A percentile compares a stretch with the other conserved stretches of the same genome.
These are phyloP conservation scores for Arctocebus calabarensis DNA, from an alignment of 2,797 vertebrate genomes.

Conservation along the genomic window DNA sequence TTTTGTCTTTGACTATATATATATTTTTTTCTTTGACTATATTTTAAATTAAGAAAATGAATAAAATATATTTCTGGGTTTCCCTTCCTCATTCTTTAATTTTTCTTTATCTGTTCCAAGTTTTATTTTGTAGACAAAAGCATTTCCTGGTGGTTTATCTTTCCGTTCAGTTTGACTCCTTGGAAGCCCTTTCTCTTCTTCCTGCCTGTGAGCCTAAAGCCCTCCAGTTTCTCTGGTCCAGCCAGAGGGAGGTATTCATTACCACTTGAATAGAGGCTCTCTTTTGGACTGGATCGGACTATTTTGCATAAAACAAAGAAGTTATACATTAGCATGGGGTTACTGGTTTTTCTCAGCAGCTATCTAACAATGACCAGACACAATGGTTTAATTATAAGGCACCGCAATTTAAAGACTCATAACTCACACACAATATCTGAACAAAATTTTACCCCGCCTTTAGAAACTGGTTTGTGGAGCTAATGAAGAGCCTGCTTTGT, in stretches of 20 bases:
- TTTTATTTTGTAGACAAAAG: slow-evolving; percentile 39
- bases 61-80: not conserved
- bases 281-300: slow-evolving; percentile 64
- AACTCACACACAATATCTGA: slow-evolving; percentile 67
- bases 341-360: slow-evolving; percentile 72
- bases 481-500: slow-evolving; percentile 74
- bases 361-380: slow-evolving; percentile 67
- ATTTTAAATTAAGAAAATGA: not conserved
- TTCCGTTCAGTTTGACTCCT: not conserved
- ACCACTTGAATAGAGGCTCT: slow-evolving; percentile 78
- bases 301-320: slow-evolving; percentile 81
- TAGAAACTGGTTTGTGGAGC: slow-evolving; percentile 9
- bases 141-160: slow-evolving; percentile 11
- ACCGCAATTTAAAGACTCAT: slow-evolving; percentile 65
- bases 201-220: slow-evolving; percentile 46
- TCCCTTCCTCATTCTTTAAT: slow-evolving; percentile 6
- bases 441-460: slow-evolving; percentile 70
- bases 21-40: not conserved
- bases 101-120: slow-evolving; percentile 28
- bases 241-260: slow-evolving; percentile 75
- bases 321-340: slow-evolving; percentile 76
- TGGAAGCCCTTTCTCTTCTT: not conserved
- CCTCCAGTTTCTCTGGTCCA: slow-evolving; percentile 64
- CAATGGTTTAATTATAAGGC: slow-evolving; percentile 78
- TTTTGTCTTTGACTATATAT: not conserved